Conservation (phyloP, 2,113 vertebrate genomes). For the Apus apus region DNA sequence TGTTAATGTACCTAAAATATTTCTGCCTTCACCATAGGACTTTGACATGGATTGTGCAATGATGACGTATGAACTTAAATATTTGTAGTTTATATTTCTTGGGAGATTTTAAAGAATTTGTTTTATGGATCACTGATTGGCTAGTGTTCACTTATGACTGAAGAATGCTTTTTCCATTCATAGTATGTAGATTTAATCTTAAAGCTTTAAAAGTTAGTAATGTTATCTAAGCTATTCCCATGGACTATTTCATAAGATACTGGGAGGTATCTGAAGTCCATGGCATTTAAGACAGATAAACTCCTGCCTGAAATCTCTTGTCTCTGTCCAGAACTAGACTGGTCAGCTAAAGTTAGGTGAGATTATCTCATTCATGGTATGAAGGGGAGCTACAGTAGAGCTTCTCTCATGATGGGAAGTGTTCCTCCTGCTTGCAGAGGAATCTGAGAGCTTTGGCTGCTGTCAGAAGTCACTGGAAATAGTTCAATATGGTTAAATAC, state of each 20-base stretch:
- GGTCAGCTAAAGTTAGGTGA: neutral
- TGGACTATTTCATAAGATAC: neutral
- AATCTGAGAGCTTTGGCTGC: neutral
- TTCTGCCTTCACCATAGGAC: neutral
- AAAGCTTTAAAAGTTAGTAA: neutral
- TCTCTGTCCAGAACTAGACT: neutral
- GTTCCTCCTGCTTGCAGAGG: neutral
- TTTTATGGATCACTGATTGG: neutral
- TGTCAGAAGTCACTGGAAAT: neutral
- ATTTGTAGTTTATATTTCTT: neutral
- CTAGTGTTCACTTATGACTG: neutral
- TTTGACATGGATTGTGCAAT: neutral
- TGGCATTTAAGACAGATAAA: neutral
- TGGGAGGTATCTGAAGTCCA: neutral
- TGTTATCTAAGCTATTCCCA: neutral
- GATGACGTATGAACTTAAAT: neutral
- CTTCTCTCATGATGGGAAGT: neutral
- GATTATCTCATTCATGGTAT: neutral
- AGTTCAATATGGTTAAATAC: neutral
- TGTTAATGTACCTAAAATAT: neutral
- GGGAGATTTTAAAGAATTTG: neutral
- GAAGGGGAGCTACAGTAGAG: neutral
- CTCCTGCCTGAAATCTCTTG: neutral
- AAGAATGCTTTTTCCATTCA: neutral
- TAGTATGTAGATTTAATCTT: neutral